phyloP scores from a whole-genome alignment of 2,113 vertebrate species.

The Chrysochloris asiatica region DNA sequence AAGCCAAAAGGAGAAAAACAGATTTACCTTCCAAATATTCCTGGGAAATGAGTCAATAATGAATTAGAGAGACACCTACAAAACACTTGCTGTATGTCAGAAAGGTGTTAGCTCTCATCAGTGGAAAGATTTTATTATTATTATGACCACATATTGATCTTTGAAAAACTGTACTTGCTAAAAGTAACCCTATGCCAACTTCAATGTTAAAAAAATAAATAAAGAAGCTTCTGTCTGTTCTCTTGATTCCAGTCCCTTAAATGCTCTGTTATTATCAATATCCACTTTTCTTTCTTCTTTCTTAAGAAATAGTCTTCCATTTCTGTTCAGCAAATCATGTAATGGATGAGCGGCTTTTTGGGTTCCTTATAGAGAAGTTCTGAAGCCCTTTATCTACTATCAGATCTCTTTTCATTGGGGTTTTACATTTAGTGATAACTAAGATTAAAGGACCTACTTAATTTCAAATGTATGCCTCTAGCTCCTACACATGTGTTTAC shows the following conservation, averaged over 20 bases:
- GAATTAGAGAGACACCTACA: conserved; percentile 21
- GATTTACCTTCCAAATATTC: conserved; percentile 1
- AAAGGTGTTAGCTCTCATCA: too few species aligned
- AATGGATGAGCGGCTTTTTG: neutral
- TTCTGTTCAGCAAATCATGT: neutral
- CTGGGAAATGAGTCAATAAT: conserved; percentile 44
- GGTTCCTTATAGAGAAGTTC: neutral
- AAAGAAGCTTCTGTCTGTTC: neutral
- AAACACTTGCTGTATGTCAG: neutral
- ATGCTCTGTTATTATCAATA: neutral
- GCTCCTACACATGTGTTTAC: neutral
- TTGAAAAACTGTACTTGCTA: conserved; percentile 34
- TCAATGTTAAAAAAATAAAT: conserved; percentile 1
- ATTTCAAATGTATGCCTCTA: neutral
- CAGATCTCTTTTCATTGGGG: neutral
- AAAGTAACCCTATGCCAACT: conserved; percentile 35
- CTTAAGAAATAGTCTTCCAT: neutral
- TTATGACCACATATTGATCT: conserved; percentile 9
- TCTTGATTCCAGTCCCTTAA: conserved; percentile 26
- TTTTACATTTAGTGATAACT: neutral
- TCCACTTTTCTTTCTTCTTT: neutral
- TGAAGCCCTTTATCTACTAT: neutral
- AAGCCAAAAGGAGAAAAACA: conserved; percentile 34
- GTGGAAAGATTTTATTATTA: conserved; percentile 35
- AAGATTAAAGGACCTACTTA: neutral